phyloP scores from a whole-genome alignment of 2,797 vertebrate species.

The Tangara arthus region DNA sequence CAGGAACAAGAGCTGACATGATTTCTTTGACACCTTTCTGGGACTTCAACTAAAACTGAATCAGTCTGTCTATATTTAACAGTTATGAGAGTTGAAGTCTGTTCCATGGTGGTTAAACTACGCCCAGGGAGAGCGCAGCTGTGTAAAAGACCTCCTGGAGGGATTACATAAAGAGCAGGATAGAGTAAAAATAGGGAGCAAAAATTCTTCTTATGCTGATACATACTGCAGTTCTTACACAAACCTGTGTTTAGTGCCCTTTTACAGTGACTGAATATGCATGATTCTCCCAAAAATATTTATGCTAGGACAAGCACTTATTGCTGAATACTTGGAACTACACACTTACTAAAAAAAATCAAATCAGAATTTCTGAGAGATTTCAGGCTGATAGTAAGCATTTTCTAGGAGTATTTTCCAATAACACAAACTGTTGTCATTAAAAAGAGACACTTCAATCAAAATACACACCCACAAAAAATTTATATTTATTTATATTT shows the following conservation, averaged over 20 bases:
- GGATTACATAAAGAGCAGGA: background rate
- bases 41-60: background rate
- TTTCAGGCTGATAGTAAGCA: background rate
- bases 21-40: background rate
- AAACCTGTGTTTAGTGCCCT: background rate
- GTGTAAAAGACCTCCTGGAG: background rate
- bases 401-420: background rate
- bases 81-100: background rate
- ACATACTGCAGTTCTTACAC: background rate
- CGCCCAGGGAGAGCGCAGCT: background rate
- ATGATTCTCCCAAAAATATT: slow-evolving; percentile 38
- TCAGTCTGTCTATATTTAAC: background rate
- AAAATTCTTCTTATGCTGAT: background rate
- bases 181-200: background rate
- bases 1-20: background rate
- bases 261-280: slow-evolving; percentile 21
- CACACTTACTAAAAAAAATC: background rate
- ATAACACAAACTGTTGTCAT: background rate
- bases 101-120: background rate
- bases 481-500: too few relatives aligned
- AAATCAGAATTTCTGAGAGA: background rate
- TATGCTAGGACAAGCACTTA: slow-evolving; percentile 43
- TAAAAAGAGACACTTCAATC: background rate
- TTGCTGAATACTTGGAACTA: background rate
- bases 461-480: background rate